Conservation (phyloP, 1,140 invertebrate species). For the Eriocheir sinensis region DNA sequence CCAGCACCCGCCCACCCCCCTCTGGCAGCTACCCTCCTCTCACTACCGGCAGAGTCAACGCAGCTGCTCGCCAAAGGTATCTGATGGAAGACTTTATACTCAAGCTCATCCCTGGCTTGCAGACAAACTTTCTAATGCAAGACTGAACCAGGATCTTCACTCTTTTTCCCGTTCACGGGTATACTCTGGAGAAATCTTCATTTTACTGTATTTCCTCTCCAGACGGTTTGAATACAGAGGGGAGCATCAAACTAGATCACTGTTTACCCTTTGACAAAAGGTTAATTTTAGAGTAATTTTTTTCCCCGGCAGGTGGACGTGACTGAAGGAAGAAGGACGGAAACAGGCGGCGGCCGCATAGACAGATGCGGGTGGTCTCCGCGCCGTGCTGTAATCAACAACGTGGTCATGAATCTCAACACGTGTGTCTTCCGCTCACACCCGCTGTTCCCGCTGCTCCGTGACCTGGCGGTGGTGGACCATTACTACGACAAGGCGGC, state of each 20-base stretch:
- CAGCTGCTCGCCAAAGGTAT: neutral
- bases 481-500: conserved; percentile 53
- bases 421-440: conserved; percentile 56
- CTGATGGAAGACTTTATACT: too few species aligned
- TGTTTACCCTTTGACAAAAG: too few species aligned
- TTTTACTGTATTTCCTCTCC: too few species aligned
- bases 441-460: conserved; percentile 46
- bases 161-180: too few species aligned
- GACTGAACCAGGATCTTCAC: too few species aligned
- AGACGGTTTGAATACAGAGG: too few species aligned
- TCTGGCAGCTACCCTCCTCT: too few species aligned
- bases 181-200: too few species aligned
- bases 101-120: too few species aligned
- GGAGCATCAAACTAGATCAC: too few species aligned
- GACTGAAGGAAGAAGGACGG: neutral
- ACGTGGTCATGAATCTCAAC: conserved; percentile 49
- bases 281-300: neutral
- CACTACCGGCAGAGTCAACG: neutral
- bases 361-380: conserved; percentile 16
- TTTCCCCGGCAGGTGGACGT: neutral
- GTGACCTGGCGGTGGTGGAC: conserved; percentile 56
- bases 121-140: too few species aligned
- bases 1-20: too few species aligned
- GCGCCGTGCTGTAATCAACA: conserved; percentile 30
- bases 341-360: neutral